Evolutionary conservation across 2,797 vertebrate genomes (phyloP).

Genomic region (Pantherophis vulpinus): DNA sequence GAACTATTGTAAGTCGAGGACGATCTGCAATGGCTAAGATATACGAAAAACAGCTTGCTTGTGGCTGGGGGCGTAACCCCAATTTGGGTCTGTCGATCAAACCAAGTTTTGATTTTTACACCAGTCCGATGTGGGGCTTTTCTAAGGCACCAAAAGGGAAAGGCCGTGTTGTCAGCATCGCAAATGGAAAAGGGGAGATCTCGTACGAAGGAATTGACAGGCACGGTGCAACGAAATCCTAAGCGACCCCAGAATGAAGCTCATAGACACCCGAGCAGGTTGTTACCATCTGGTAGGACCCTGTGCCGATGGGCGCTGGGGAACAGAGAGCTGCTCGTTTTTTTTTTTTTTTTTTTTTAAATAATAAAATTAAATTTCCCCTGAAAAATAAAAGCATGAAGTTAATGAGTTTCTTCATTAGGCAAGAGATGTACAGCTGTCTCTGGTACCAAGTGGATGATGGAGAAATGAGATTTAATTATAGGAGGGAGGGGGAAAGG

Average conservation of each 20-base stretch:
- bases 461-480: background rate
- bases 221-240: background rate
- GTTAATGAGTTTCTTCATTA: conserved; percentile 13
- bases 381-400: background rate
- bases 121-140: background rate
- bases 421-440: background rate
- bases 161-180: background rate
- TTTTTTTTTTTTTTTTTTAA: no score
- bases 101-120: background rate
- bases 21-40: background rate
- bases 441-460: background rate
- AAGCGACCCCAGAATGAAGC: background rate
- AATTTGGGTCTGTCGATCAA: background rate
- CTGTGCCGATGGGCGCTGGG: no score
- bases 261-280: background rate
- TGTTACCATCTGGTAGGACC: background rate
- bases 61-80: accelerated
- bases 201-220: background rate
- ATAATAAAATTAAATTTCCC: background rate
- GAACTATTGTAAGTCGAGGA: background rate
- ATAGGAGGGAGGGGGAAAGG: background rate
- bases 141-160: background rate
- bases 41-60: background rate
- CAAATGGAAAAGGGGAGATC: no score
- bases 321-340: background rate